Conservation (phyloP, 2,113 vertebrate species). For the Dicaeum eximium region DNA sequence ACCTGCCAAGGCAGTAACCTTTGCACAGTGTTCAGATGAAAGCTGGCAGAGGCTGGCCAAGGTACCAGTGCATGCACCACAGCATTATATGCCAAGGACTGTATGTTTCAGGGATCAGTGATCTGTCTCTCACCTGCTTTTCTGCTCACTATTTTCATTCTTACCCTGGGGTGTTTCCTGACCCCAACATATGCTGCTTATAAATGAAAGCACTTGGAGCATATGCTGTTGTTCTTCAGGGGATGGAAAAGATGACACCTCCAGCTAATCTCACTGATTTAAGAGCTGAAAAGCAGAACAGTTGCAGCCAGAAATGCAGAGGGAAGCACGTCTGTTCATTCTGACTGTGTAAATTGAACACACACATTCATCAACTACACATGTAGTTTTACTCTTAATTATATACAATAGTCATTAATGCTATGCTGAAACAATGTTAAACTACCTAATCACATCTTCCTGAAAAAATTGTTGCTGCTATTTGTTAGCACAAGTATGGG, state of each 20-base stretch:
- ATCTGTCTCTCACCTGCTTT: neutral
- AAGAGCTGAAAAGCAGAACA: neutral
- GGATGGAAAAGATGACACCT: neutral
- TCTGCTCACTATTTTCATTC: neutral
- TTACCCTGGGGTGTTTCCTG: neutral
- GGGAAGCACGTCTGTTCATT: neutral
- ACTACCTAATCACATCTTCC: neutral
- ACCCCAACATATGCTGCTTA: neutral
- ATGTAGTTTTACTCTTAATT: neutral
- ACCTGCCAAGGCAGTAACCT: too few relatives aligned
- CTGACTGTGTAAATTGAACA: neutral
- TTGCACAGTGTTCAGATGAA: neutral
- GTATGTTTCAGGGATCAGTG: neutral
- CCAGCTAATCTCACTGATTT: neutral
- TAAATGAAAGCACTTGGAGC: neutral
- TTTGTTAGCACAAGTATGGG: neutral
- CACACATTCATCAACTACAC: rapidly evolving
- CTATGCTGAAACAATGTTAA: neutral
- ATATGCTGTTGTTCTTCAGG: neutral
- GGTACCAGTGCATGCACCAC: neutral
- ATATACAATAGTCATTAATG: neutral
- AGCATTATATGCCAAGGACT: neutral
- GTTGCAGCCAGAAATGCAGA: neutral
- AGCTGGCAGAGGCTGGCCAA: neutral
- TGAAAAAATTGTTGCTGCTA: neutral